Base-by-base conservation (phyloP, 2,888 invertebrate species). In the Biston stratarius region DNA sequence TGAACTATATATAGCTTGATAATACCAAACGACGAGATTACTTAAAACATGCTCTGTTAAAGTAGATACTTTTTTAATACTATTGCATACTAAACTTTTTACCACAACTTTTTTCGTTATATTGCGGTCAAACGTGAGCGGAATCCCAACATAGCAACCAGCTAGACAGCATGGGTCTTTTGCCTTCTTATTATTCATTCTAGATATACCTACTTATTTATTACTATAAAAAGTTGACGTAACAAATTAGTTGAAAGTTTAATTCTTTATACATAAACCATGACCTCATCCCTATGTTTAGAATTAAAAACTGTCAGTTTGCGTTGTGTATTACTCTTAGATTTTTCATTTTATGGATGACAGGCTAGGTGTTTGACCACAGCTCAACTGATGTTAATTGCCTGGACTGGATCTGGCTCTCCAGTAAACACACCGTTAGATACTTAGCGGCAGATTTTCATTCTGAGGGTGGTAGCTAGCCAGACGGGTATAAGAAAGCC, bases 221-320 rank as follows among this genome's bases (percentile, higher is more conserved):
- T 44, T 33, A 56, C 51, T 33, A 51, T 61, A 66, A 56, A 64
- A 58, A 58, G 36, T 33, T 33, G 55, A 56, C 44, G 56, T 63
- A 55, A 61, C 68, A 55, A 68, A 61, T 59, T 36, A 61, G 63
- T 51, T 53, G 51, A 53, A 57, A 53, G 42, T 58, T 66, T 49
- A 61, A 56, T 64, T 65, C 40, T 34, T 33, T 33, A 14, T 61
- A 47, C 40, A 33, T 63, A 62, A 72, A 67, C 70, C 61, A 55
- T 71, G 73, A 73, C 71, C 69, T 71, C 69, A 71, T 71, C 64
- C 52, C 52, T 58, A 45, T 52, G 6, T 15, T 38, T 14, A 40
- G 8, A 33, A 8, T 49, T 3, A 44, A 38, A n/a, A 15, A 51
- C 57, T 48, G 56, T 51, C 55, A 40, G 48, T 55, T 40, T 42